Evolutionary conservation across 1,140 invertebrate genomes (phyloP).

Genomic region (Bombus affinis): DNA sequence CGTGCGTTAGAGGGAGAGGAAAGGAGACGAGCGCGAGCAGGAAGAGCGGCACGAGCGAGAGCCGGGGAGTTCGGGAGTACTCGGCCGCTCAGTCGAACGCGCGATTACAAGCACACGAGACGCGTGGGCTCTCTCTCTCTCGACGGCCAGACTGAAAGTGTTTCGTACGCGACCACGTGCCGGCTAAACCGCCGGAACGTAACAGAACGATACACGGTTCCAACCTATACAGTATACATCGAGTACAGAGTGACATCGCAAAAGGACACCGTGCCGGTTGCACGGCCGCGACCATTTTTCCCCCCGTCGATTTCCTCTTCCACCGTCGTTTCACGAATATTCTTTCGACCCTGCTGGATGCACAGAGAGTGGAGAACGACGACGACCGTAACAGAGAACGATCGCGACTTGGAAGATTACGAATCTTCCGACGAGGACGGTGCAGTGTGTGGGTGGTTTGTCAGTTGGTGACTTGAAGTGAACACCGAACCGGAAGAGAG

Average conservation of each 20-base stretch:
- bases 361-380: neutral
- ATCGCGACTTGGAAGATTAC: neutral
- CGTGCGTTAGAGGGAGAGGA: constrained; percentile 51
- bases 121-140: constrained; percentile 70
- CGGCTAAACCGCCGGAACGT: constrained; percentile 49
- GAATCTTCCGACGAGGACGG: constrained; percentile 21
- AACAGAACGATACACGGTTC: constrained; percentile 15
- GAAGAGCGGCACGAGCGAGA: constrained; percentile 73
- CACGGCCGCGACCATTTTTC: neutral
- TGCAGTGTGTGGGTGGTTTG: constrained; percentile 57
- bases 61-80: constrained; percentile 66
- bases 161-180: constrained; percentile 74
- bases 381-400: neutral
- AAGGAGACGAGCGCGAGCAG: constrained; percentile 61
- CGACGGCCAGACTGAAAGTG: constrained; percentile 60
- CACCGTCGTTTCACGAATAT: neutral
- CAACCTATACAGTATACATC: neutral
- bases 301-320: neutral
- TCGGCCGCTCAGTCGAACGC: constrained; percentile 78
- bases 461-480: constrained; percentile 64
- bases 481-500: constrained; percentile 15
- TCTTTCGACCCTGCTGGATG: neutral
- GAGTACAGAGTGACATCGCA: neutral
- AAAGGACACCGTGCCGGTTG: neutral
- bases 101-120: constrained; percentile 80